Evolutionary conservation across 92 coral and sea anemone genomes (phyloP).

Genomic region (Phenganax marumi): DNA sequence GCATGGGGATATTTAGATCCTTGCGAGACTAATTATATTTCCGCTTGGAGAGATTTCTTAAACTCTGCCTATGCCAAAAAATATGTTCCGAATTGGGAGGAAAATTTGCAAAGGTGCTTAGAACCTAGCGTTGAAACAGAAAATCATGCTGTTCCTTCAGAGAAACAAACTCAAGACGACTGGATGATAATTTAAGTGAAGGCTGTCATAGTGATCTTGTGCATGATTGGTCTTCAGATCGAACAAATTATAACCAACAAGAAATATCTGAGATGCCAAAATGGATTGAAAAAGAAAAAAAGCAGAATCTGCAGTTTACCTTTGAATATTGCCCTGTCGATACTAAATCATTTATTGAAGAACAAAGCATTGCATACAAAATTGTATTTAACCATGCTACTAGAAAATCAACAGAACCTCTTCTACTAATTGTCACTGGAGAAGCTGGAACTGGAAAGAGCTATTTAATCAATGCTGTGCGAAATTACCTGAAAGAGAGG

Average conservation of each 20-base stretch:
- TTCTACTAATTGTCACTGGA: conserved; percentile 57
- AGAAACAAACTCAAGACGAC: not conserved
- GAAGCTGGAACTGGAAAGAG: conserved; percentile 60
- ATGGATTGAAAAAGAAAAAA: conserved; percentile 56
- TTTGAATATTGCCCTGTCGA: not conserved
- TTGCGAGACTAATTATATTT: not conserved
- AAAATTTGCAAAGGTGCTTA: not conserved
- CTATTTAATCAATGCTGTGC: conserved; percentile 53
- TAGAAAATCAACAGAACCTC: conserved; percentile 28
- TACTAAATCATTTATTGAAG: conserved; percentile 27
- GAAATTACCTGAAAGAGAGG: conserved; percentile 24
- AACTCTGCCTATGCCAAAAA: conserved; percentile 14
- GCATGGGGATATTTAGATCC: conserved; percentile 2
- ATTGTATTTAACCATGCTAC: conserved; percentile 21
- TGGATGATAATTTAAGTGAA: conserved; percentile 20
- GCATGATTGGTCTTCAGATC: conserved; percentile 11
- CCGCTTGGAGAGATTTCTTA: conserved; percentile 9
- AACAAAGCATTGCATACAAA: conserved; percentile 57
- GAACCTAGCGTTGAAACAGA: not conserved
- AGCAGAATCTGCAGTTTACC: not conserved
- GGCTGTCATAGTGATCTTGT: not conserved
- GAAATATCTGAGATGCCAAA: conserved; percentile 60
- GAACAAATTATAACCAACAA: conserved; percentile 29
- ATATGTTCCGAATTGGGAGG: conserved; percentile 12
- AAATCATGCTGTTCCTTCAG: not conserved